These are phyloP conservation scores for Ctenodactylus gundi DNA, from an alignment of 2,113 vertebrate genomes.

Conservation along the genomic window DNA sequence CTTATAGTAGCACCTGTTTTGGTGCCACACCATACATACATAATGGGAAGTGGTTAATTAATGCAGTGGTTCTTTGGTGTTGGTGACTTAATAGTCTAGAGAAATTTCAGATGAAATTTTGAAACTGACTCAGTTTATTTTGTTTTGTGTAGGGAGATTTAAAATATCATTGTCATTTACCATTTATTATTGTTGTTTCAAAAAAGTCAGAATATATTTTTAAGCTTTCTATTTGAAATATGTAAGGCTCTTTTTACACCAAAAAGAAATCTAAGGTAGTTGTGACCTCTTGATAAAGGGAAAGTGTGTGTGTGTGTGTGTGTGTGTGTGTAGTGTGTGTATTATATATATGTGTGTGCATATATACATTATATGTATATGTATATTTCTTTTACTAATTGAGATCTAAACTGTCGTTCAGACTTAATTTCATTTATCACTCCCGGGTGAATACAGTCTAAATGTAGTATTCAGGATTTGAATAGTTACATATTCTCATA, in stretches of 20 bases:
- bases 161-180: not conserved
- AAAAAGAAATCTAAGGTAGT: not conserved
- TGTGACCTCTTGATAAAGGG: conserved; percentile 10
- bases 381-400: too few species aligned
- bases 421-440: conserved; percentile 41
- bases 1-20: not conserved
- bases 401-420: conserved; percentile 28
- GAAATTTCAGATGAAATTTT: not conserved
- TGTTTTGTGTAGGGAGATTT: not conserved
- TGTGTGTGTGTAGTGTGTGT: too few species aligned
- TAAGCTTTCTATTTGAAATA: conserved; percentile 13
- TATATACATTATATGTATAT: too few species aligned
- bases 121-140: not conserved
- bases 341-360: too few species aligned
- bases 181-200: not conserved
- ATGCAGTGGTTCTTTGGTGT: conserved; percentile 6
- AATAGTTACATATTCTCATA: not conserved
- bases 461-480: not conserved
- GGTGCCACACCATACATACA: not conserved
- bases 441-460: not conserved
- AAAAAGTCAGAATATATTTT: not conserved
- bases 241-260: conserved; percentile 2
- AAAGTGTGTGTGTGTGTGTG: too few species aligned
- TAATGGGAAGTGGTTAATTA: not conserved
- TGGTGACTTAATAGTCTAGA: conserved; percentile 2